A percentile compares a stretch with the other conserved stretches of the same genome.
Evolutionary conservation across 2,113 vertebrate genomes (phyloP).

Genomic region (Halichoeres trimaculatus): DNA sequence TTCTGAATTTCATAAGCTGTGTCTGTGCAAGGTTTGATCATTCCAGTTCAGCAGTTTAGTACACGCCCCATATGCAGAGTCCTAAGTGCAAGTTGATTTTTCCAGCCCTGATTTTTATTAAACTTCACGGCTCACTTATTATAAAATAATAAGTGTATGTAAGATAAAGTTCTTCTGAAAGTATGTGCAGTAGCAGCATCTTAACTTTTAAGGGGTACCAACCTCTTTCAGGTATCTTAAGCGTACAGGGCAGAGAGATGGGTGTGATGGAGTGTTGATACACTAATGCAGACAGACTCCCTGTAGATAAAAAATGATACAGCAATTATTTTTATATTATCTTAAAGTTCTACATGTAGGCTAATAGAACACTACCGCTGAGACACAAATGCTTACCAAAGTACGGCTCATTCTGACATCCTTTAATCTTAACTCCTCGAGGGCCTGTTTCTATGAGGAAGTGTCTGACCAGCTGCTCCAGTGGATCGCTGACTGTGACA

Average conservation of each 20-base stretch:
- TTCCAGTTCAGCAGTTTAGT: too few species aligned
- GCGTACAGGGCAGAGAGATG: conserved; percentile 90
- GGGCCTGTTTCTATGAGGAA: conserved; percentile 93
- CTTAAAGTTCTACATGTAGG: background rate
- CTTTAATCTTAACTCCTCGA: conserved; percentile 94
- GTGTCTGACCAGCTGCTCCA: conserved; percentile 92
- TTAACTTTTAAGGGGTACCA: conserved; percentile 1
- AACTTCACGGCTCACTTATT: too few species aligned
- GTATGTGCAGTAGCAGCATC: too few species aligned
- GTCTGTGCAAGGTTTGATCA: too few species aligned
- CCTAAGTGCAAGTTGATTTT: too few species aligned
- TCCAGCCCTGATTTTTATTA: too few species aligned
- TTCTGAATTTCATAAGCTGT: too few species aligned
- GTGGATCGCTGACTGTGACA: conserved; percentile 82
- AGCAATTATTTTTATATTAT: too few species aligned
- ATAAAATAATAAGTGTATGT: too few species aligned
- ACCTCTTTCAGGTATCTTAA: conserved; percentile 90
- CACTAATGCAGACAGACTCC: conserved; percentile 91
- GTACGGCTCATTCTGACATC: conserved; percentile 91
- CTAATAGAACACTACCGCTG: background rate
- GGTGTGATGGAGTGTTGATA: conserved; percentile 93
- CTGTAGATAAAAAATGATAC: conserved; percentile 64
- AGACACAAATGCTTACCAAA: conserved; percentile 84
- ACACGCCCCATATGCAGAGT: too few species aligned
- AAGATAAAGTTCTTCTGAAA: too few species aligned